Conservation (phyloP, 2,113 vertebrate genomes). For the Penelope pileata region DNA sequence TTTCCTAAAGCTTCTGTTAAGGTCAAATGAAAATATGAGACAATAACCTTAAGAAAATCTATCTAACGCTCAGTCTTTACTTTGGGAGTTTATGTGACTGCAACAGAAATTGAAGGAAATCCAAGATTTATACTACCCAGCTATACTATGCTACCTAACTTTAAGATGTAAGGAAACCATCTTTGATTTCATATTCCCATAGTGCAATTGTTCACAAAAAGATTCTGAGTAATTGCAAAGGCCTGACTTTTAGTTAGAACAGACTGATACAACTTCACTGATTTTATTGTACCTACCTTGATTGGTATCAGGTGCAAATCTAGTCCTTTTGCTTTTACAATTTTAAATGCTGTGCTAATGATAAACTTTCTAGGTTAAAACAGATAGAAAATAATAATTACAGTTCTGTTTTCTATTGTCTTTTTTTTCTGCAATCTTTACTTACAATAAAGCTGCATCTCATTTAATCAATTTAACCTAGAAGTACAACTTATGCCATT, state of each 20-base stretch:
- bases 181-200: neutral
- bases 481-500: neutral
- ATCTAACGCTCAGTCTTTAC: neutral
- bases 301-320: neutral
- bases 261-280: neutral
- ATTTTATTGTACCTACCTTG: neutral
- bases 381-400: neutral
- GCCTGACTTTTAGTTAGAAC: neutral
- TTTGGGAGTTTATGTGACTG: neutral
- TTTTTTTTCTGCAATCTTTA: neutral
- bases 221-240: neutral
- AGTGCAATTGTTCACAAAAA: neutral
- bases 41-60: neutral
- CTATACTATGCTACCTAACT: no score
- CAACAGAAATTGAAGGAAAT: neutral
- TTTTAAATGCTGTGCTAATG: neutral
- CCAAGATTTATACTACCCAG: neutral
- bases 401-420: neutral
- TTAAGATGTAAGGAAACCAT: neutral
- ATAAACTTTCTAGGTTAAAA: neutral
- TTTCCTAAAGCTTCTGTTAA: slow-evolving; percentile 19
- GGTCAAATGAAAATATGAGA: slow-evolving; percentile 11
- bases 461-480: neutral
- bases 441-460: neutral
- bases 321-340: neutral